Conservation (phyloP, 2,888 invertebrate genomes). For the Xiphydria camelus region DNA sequence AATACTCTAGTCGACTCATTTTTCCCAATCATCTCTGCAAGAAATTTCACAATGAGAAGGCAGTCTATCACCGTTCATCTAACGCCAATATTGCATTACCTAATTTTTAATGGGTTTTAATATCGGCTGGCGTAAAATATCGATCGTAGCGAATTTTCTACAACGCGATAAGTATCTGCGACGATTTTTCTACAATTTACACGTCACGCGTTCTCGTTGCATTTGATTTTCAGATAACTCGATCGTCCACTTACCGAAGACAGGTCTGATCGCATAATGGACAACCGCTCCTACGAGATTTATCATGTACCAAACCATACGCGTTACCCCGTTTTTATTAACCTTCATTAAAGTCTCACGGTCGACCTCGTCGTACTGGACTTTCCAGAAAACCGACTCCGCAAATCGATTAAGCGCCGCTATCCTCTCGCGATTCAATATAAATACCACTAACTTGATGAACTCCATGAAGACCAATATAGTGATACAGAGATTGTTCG, state of each 20-base stretch:
- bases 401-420: not conserved
- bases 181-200: no score
- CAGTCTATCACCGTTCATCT: no score
- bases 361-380: conserved; percentile 12
- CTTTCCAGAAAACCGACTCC: conserved; percentile 20
- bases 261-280: not conserved
- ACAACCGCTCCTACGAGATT: not conserved
- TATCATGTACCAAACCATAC: not conserved
- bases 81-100: no score
- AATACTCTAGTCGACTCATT: no score
- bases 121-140: no score
- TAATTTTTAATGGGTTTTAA: no score
- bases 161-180: no score
- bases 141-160: no score
- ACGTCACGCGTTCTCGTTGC: no score
- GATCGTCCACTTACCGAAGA: not conserved
- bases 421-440: not conserved
- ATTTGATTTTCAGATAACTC: not conserved
- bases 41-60: no score
- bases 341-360: not conserved
- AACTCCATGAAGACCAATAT: not conserved
- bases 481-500: not conserved
- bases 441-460: not conserved
- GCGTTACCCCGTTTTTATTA: not conserved
- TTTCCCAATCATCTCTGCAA: no score